Conservation (phyloP, 2,888 invertebrate genomes). For the Steinernema scapterisci region DNA sequence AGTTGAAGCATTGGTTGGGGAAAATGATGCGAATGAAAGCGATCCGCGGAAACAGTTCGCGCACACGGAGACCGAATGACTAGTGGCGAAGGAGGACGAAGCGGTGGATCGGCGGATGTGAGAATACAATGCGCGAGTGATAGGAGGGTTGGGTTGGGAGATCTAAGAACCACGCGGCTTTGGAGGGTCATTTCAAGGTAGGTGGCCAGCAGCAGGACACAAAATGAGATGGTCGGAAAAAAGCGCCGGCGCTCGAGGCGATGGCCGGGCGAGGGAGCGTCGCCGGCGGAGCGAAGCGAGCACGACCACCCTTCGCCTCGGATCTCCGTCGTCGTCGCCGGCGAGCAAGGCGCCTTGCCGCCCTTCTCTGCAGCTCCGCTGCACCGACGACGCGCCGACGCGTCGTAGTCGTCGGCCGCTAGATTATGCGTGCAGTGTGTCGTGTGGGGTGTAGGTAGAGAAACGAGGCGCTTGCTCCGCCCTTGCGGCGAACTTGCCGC, state of each 20-base stretch:
- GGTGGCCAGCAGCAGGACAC: not conserved
- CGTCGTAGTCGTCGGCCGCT: not conserved
- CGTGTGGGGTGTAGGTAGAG: conserved; percentile 3
- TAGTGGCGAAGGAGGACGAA: not conserved
- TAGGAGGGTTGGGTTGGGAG: not conserved
- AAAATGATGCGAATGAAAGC: not conserved
- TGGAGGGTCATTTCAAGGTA: conserved; percentile 12
- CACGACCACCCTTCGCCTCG: not conserved
- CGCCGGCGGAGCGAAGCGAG: not conserved
- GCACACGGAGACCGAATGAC: not conserved
- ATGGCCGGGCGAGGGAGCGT: not conserved
- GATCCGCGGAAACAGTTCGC: not conserved
- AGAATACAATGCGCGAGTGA: too few relatives aligned
- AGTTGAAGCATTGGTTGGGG: not conserved
- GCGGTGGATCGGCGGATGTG: too few relatives aligned
- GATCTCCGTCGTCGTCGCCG: not conserved
- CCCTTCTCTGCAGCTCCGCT: conserved; percentile 11
- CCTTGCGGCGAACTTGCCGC: conserved; percentile 27
- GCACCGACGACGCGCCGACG: conserved; percentile 10
- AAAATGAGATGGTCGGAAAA: not conserved
- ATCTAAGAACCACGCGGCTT: not conserved
- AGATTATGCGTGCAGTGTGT: conserved; percentile 26
- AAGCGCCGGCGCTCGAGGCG: conserved; percentile 5
- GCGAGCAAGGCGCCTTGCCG: not conserved
- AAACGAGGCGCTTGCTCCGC: conserved; percentile 11